Evolutionary conservation across 2,113 vertebrate genomes (phyloP).

Genomic region (Rhabdomys dilectus): DNA sequence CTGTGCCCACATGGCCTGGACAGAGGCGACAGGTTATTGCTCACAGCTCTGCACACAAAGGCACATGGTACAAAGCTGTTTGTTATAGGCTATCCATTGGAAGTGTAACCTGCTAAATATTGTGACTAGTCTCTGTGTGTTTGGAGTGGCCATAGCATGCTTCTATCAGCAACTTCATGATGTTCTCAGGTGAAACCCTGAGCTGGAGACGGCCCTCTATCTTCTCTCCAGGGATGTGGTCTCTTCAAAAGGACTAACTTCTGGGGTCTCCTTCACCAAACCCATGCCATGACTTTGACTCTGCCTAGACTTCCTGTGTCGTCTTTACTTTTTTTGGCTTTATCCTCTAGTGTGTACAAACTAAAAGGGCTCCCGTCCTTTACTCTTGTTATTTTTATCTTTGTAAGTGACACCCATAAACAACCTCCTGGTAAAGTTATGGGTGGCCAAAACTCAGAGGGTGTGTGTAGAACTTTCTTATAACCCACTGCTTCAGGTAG

Average conservation of each 20-base stretch:
- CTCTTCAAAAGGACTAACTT: conserved; percentile 29
- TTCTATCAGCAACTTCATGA: conserved; percentile 56
- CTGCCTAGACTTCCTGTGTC: background rate
- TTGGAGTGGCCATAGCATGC: conserved; percentile 51
- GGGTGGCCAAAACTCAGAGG: background rate
- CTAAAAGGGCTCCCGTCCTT: background rate
- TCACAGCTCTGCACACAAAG: conserved; percentile 40
- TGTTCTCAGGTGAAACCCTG: conserved; percentile 42
- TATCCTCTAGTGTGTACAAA: background rate
- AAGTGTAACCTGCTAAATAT: conserved; percentile 6
- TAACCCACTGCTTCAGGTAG: background rate
- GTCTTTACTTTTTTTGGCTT: background rate
- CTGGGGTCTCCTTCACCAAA: background rate
- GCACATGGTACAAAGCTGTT: conserved; percentile 44
- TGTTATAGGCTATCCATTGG: background rate
- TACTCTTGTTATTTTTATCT: background rate
- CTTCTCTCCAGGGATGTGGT: background rate
- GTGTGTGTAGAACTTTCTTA: background rate
- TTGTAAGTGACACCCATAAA: background rate
- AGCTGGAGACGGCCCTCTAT: background rate
- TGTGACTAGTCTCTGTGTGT: conserved; percentile 32
- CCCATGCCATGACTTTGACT: background rate
- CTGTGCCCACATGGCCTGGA: background rate
- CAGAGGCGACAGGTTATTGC: background rate
- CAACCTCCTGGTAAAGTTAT: background rate